phyloP scores from a whole-genome alignment of 2,113 vertebrate species.

The Perca schrenkii region DNA sequence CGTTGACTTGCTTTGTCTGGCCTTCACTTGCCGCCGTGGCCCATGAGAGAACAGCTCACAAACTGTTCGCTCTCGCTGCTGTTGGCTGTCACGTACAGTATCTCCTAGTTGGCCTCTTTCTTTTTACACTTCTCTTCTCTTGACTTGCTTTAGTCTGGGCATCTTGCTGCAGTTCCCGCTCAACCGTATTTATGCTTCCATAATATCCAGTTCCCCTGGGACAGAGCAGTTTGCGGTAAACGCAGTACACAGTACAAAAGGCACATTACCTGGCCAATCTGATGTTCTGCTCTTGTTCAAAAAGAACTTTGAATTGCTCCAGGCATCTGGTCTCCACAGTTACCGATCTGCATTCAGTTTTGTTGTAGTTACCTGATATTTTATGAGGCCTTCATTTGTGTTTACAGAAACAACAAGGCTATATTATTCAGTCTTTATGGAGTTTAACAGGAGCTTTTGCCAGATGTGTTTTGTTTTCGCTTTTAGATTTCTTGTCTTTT shows the following conservation, averaged over 20 bases:
- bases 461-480: slow-evolving; percentile 75
- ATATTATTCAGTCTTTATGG: slow-evolving; percentile 76
- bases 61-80: slow-evolving; percentile 47
- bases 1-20: slow-evolving; percentile 62
- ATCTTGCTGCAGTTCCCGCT: slow-evolving; percentile 33
- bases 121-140: slow-evolving; percentile 21
- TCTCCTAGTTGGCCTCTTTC: background rate
- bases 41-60: slow-evolving; percentile 73
- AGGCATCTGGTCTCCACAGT: slow-evolving; percentile 74
- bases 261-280: slow-evolving; percentile 60
- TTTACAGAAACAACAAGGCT: slow-evolving; percentile 83
- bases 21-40: slow-evolving; percentile 79
- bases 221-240: slow-evolving; percentile 63
- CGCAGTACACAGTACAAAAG: slow-evolving; percentile 56
- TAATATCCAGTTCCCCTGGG: slow-evolving; percentile 44
- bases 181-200: slow-evolving; percentile 34
- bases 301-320: slow-evolving; percentile 55
- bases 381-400: slow-evolving; percentile 77
- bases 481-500: slow-evolving; percentile 55
- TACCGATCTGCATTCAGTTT: slow-evolving; percentile 71
- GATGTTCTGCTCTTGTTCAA: slow-evolving; percentile 63
- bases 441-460: slow-evolving; percentile 65
- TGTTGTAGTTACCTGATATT: slow-evolving; percentile 86
- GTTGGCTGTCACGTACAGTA: slow-evolving; percentile 39
- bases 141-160: slow-evolving; percentile 14